Evolutionary conservation across 2,888 invertebrate species (phyloP).

Genomic region (Platycnemis pennipes): DNA sequence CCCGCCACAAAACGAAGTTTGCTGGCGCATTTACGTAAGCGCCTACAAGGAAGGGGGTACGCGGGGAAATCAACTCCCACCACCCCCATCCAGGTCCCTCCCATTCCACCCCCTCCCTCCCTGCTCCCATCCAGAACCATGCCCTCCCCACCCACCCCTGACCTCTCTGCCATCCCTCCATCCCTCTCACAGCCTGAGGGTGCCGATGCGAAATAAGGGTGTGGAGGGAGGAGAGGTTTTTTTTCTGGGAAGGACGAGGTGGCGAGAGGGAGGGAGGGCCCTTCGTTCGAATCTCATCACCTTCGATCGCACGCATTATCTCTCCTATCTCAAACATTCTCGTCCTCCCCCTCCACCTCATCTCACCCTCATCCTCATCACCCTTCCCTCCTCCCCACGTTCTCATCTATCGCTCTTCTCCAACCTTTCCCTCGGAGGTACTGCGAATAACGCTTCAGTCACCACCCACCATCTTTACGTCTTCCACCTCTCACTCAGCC

Average conservation of each 20-base stretch:
- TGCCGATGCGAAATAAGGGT: background rate
- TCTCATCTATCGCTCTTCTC: background rate
- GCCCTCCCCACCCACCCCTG: background rate
- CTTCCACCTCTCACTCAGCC: background rate
- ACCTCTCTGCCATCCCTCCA: background rate
- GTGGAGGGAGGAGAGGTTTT: background rate
- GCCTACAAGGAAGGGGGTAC: background rate
- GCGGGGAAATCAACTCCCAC: background rate
- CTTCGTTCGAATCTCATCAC: conserved; percentile 24
- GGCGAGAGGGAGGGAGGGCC: background rate
- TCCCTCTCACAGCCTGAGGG: background rate
- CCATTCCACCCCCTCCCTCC: background rate
- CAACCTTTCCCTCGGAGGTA: background rate
- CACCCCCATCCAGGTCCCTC: background rate
- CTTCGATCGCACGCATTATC: conserved; percentile 17
- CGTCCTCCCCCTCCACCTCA: background rate
- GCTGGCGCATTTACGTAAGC: conserved; percentile 22
- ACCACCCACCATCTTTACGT: background rate
- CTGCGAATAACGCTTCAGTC: background rate
- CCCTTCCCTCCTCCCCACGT: background rate
- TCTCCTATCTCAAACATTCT: background rate
- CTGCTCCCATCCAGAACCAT: background rate
- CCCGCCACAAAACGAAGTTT: conserved; percentile 28
- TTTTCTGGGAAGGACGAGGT: background rate
- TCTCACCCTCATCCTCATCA: background rate